These are phyloP conservation scores for Eciton burchellii DNA, from an alignment of 1,140 invertebrate genomes.

Conservation along the genomic window DNA sequence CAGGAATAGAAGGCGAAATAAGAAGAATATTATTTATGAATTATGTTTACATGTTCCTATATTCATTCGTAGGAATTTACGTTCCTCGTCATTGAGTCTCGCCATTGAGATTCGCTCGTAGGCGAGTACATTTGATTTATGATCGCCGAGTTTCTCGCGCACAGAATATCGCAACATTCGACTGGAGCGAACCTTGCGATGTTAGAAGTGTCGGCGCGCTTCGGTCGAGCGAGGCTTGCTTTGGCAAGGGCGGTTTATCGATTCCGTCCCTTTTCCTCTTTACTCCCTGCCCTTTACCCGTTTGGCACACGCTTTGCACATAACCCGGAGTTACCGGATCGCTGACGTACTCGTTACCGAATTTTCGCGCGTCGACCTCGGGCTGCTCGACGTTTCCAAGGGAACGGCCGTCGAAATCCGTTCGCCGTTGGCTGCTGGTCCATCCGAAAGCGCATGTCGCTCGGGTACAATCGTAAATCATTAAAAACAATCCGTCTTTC, in stretches of 20 bases:
- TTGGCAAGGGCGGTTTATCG: slow-evolving; percentile 45
- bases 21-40: background rate
- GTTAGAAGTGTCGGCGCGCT: slow-evolving; percentile 49
- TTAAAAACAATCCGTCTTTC: background rate
- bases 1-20: background rate
- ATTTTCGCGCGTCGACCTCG: slow-evolving; percentile 37
- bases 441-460: background rate
- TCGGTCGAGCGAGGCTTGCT: slow-evolving; percentile 38
- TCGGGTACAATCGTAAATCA: background rate
- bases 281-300: slow-evolving; percentile 48
- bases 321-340: slow-evolving; percentile 49
- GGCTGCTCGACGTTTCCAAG: slow-evolving; percentile 16
- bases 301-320: slow-evolving; percentile 51
- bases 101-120: background rate
- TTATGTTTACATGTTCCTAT: too few species aligned
- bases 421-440: background rate
- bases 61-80: slow-evolving; percentile 23
- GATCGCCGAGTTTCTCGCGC: slow-evolving; percentile 21
- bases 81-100: background rate
- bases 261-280: slow-evolving; percentile 51
- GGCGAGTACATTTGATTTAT: slow-evolving; percentile 36
- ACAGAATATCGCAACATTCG: slow-evolving; percentile 36
- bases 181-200: slow-evolving; percentile 22
- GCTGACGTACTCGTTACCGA: slow-evolving; percentile 51
- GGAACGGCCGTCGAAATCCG: slow-evolving; percentile 15